Percentiles rank a stretch among this genome's conserved stretches.
These are phyloP conservation scores for Coturnix japonica DNA, from an alignment of 2,113 vertebrate species.

Conservation along the genomic window DNA sequence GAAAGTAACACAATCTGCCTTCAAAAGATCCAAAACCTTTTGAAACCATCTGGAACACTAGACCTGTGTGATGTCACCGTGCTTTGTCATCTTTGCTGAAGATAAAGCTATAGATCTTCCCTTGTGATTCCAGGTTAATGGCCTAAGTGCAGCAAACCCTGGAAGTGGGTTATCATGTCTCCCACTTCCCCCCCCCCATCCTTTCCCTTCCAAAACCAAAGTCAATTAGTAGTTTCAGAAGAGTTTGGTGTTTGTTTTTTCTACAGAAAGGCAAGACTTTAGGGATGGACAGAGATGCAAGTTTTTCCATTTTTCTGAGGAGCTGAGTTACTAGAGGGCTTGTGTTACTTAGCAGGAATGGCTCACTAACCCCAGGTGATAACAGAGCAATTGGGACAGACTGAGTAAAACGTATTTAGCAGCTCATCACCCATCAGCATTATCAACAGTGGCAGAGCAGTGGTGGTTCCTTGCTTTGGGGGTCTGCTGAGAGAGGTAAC, in stretches of 20 bases:
- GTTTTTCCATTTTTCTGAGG: neutral
- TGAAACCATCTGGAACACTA: neutral
- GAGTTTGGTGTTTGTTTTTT: neutral
- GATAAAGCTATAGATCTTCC: neutral
- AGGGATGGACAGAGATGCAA: neutral
- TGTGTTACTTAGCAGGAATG: neutral
- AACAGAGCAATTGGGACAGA: neutral
- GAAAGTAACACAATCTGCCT: neutral
- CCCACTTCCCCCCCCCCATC: no score
- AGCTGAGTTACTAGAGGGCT: neutral
- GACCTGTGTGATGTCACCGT: neutral
- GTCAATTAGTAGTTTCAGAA: neutral
- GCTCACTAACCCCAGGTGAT: neutral
- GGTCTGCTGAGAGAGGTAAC: neutral
- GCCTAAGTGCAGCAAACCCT: neutral
- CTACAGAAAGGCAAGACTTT: neutral
- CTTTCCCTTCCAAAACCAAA: neutral
- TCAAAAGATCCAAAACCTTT: neutral
- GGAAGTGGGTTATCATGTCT: neutral
- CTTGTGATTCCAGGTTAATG: neutral
- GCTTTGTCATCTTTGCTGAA: neutral
- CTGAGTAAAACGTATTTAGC: neutral
- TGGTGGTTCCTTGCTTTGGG: neutral
- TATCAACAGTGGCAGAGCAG: neutral
- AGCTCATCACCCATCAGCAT: no score